Base-by-base conservation (phyloP, 2,888 invertebrate species). In the Cheilosia pagana region DNA sequence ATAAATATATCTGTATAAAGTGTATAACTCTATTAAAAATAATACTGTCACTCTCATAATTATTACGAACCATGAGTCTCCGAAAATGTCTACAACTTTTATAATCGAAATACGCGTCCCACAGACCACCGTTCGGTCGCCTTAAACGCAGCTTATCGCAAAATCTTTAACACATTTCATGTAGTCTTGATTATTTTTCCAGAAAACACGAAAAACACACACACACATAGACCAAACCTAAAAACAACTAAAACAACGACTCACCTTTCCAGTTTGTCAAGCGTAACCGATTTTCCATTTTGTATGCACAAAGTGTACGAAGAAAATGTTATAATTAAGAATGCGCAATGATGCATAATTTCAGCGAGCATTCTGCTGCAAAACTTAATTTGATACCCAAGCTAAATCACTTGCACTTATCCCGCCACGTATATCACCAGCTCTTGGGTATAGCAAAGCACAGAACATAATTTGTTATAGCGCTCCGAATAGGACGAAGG, bases 241-340 rank as follows among this genome's bases (percentile, higher is more conserved):
- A 41, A 28, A 1, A 31, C 8, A 35, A 12, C 16, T 1, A 23
- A 5, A 23, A 31, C 43, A 16, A 28, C 21, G 28, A 83, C 85
- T 85, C 76, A 85, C 85, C 85, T 85, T 41, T 63, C 45, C 53
- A 75, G 65, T 43, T 75, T 70, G 60, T 65, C 76, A 63, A 75
- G 74, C 57, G 77, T 60, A 81, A 74, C 83, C 60, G 85, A 82
- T 86, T 78, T 87, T 77, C 85, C 88, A 87, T 91, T 91, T 88
- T 90, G 90, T 89, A 91, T 91, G 91, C 91, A 89, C 85, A 88
- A 86, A 89, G 90, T 89, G 91, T 89, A 88, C 72, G 89, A 88
- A 74, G 88, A 89, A 89, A 90, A 90, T 89, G 89, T 89, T 89
- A 91, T 91, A 91, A 91, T 91, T 91, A 91, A 89, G 89, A 91